These are phyloP conservation scores for Amphilophus citrinellus DNA, from an alignment of 2,113 vertebrate species.

Conservation along the genomic window DNA sequence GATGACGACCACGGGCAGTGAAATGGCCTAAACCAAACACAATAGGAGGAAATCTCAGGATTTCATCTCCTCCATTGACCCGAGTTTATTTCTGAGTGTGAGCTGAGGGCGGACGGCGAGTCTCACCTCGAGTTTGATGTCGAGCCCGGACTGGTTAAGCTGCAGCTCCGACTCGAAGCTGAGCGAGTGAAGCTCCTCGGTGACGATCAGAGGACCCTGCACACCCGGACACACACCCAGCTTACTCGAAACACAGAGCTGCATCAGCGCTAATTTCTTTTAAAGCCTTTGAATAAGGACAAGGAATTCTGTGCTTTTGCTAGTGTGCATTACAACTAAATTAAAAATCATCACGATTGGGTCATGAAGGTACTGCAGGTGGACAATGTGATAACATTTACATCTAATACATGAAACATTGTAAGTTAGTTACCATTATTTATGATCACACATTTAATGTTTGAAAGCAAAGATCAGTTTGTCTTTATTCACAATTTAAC, in stretches of 20 bases:
- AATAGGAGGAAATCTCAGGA: background rate
- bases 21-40: conserved; percentile 83
- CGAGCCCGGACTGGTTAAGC: conserved; percentile 88
- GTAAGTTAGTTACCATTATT: too few species aligned
- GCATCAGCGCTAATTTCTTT: too few species aligned
- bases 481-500: too few species aligned
- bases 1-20: conserved; percentile 95
- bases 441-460: too few species aligned
- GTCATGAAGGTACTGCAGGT: too few species aligned
- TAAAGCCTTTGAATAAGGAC: too few species aligned
- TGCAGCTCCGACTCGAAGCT: conserved; percentile 94
- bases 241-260: background rate
- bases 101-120: accelerated
- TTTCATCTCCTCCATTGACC: background rate
- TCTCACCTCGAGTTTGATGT: conserved; percentile 91
- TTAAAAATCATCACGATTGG: too few species aligned
- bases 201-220: conserved; percentile 95
- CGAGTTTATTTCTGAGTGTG: background rate
- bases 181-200: conserved; percentile 96
- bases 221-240: conserved; percentile 74
- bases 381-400: too few species aligned
- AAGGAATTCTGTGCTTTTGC: background rate
- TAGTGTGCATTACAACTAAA: background rate
- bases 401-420: too few species aligned
- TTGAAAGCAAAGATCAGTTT: too few species aligned